Percentiles rank a stretch among this genome's conserved stretches.
phyloP scores from a whole-genome alignment of 2,888 invertebrate species.

The Podotricha telesiphe region DNA sequence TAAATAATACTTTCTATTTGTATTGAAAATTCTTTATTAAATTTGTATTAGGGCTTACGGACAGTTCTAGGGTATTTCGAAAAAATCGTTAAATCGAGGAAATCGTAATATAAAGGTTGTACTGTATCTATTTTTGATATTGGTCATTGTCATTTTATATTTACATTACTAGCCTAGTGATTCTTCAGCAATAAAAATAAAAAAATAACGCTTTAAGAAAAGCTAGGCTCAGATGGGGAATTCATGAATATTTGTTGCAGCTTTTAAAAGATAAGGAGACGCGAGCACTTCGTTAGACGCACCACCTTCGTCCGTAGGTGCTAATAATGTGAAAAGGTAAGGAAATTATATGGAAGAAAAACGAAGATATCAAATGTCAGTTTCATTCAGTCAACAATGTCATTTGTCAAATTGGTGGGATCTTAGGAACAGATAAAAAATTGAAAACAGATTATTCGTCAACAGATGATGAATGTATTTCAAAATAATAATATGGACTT shows the following conservation, averaged over 20 bases:
- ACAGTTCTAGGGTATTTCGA: too few species aligned
- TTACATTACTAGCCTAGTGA: constrained; percentile 52
- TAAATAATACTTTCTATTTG: too few species aligned
- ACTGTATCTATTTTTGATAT: too few species aligned
- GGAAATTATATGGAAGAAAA: constrained; percentile 54
- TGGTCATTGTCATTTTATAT: constrained; percentile 13
- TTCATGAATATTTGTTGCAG: constrained; percentile 83
- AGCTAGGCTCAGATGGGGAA: constrained; percentile 74
- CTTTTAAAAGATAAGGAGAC: constrained; percentile 76
- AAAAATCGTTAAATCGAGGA: too few species aligned
- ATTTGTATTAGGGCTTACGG: too few species aligned
- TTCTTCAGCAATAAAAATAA: constrained; percentile 52
- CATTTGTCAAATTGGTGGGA: constrained; percentile 21
- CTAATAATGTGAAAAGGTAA: constrained; percentile 69
- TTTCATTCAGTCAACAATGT: constrained; percentile 26
- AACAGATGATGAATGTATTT: constrained; percentile 3
- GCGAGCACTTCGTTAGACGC: constrained; percentile 63
- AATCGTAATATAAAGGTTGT: too few species aligned
- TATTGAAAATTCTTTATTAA: too few species aligned
- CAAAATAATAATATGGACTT: constrained; percentile 29
- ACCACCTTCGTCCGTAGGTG: constrained; percentile 65
- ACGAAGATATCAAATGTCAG: constrained; percentile 33
- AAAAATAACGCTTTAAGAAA: constrained; percentile 57
- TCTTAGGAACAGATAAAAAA: constrained; percentile 21
- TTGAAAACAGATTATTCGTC: constrained; percentile 2